These are phyloP conservation scores for Rana temporaria DNA, from an alignment of 2,113 vertebrate genomes.

Conservation along the genomic window DNA sequence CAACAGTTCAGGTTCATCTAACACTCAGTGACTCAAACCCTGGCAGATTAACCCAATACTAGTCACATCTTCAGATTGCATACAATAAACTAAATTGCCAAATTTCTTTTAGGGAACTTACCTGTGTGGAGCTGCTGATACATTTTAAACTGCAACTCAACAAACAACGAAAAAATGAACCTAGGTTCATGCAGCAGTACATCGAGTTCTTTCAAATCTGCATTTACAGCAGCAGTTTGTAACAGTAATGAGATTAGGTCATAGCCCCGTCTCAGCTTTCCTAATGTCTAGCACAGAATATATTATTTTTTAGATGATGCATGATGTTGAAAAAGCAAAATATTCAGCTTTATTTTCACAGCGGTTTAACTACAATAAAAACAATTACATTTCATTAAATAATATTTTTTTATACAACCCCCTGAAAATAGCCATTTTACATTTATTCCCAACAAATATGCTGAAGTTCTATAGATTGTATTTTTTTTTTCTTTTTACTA, in stretches of 20 bases:
- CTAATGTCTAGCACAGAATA: slow-evolving; percentile 45
- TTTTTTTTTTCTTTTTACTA: no score
- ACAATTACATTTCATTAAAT: neutral
- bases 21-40: no score
- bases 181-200: slow-evolving; percentile 32
- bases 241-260: slow-evolving; percentile 55
- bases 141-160: neutral
- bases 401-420: neutral
- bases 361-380: neutral
- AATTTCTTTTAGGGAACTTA: no score
- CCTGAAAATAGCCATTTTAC: no score
- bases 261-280: slow-evolving; percentile 31
- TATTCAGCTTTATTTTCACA: slow-evolving; percentile 11
- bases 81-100: no score
- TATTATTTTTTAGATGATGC: slow-evolving; percentile 25
- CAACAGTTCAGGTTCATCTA: no score
- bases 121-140: neutral
- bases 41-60: no score
- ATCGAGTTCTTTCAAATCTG: slow-evolving; percentile 31
- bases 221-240: slow-evolving; percentile 46
- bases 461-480: neutral
- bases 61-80: no score
- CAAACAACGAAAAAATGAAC: slow-evolving; percentile 27
- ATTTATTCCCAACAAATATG: neutral
- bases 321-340: slow-evolving; percentile 9